These are phyloP conservation scores for Promerops cafer DNA, from an alignment of 2,113 vertebrate species.

Conservation along the genomic window DNA sequence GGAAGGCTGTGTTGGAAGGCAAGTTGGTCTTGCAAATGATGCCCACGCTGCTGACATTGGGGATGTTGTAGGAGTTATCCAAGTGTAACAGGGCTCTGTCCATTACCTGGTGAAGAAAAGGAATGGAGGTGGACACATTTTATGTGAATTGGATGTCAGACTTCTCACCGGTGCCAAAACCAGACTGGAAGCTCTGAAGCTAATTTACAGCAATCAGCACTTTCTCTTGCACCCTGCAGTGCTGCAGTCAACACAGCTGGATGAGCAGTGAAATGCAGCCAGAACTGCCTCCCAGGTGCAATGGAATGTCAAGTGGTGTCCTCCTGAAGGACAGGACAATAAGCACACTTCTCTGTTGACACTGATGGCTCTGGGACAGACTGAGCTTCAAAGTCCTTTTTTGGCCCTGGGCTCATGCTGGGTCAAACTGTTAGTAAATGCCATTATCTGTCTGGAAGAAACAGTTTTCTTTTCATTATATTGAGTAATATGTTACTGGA, in stretches of 20 bases:
- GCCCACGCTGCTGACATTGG: conserved; percentile 80
- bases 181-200: neutral
- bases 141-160: neutral
- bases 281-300: neutral
- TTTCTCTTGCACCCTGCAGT: neutral
- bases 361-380: neutral
- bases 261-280: neutral
- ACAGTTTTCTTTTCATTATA: neutral
- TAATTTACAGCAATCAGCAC: neutral
- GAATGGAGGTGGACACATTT: neutral
- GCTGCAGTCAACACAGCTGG: neutral
- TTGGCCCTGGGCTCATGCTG: neutral
- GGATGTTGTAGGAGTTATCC: conserved; percentile 91
- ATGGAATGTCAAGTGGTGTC: neutral
- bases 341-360: neutral
- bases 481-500: neutral
- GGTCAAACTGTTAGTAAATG: neutral
- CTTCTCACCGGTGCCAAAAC: neutral
- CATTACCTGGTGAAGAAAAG: conserved; percentile 76
- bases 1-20: conserved; percentile 92
- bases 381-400: neutral
- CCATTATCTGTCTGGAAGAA: neutral
- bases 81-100: conserved; percentile 89
- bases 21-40: conserved; percentile 89
- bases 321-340: neutral